Evolutionary conservation across 1,140 invertebrate species (phyloP), one percentile per base, ranked within the genome.

Genomic region (Drosophila murphyi): DNA sequence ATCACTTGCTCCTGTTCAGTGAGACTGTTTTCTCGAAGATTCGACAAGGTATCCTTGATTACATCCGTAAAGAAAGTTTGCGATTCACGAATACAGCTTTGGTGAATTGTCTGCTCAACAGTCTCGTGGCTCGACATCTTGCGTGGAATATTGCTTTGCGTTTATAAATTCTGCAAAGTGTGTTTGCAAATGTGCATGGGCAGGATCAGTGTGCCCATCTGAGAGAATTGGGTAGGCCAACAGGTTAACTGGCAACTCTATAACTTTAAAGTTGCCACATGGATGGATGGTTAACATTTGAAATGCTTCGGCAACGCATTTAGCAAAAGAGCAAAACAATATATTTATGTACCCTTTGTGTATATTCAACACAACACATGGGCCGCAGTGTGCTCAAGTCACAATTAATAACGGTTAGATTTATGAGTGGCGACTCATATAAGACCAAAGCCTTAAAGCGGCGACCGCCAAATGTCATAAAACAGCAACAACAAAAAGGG

Each of bases 381-480:
- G 28, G 37, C 50, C 47, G 34, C 47, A 48, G 28, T 55, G 32
- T 35, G 48, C 45, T 62, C 32, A 55, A 62, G 35, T 73, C 72
- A 75, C 80, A 89, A 88, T 88, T 89, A 88, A 88, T 88, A 88
- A 89, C 69, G 60, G 41, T 35, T 5, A 83, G 77, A 88, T 88
- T 88, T 89, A 88, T 89, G 85, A 75, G 51, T 54, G 50, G 65
- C 70, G 60, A 56, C 51, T 72, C 63, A 69, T 61, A 72, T 50
- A 76, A 80, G 82, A 86, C 76, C 72, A 72, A 73, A 87, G 76
- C 64, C 55, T 35, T 78, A 52, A 55, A 56, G 48, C 50, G 52
- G 56, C 75, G 51, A 82, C 80, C 83, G 83, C 69, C 29, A 74
- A 77, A 69, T 80, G 85, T 80, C 83, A 83, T 89, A 88, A 88